These are phyloP conservation scores for Rugalucina vietnamica DNA, from an alignment of 2,888 invertebrate species.

Conservation along the genomic window DNA sequence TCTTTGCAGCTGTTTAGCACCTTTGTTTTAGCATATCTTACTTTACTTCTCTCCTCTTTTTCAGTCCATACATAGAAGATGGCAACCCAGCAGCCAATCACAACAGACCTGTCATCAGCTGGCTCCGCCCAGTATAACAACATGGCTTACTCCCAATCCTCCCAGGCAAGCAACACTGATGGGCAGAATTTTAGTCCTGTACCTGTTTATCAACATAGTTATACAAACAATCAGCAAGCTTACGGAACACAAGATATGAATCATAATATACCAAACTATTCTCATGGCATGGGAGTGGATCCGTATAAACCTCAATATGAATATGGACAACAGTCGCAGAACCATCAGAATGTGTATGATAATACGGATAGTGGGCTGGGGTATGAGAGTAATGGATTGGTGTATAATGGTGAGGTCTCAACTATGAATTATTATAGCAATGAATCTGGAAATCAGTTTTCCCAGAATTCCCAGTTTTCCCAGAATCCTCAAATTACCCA, in stretches of 20 bases:
- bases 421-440: neutral
- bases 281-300: neutral
- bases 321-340: neutral
- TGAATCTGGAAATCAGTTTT: neutral
- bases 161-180: neutral
- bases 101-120: too few relatives aligned
- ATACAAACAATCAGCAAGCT: neutral
- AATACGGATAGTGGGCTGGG: neutral
- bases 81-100: too few relatives aligned
- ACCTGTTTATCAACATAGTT: neutral
- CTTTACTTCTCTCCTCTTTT: too few relatives aligned
- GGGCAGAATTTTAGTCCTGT: neutral
- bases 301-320: slow-evolving; percentile 1
- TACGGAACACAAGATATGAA: neutral
- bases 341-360: neutral
- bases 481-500: too few relatives aligned
- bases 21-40: too few relatives aligned
- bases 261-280: neutral
- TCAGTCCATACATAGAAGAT: too few relatives aligned
- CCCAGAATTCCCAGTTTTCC: neutral
- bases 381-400: neutral
- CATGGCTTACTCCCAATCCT: neutral
- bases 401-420: slow-evolving; percentile 2
- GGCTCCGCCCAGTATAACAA: too few relatives aligned
- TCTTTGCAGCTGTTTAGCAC: too few relatives aligned